Conservation (phyloP, 1,140 invertebrate species). For the Microplitis mediator region DNA sequence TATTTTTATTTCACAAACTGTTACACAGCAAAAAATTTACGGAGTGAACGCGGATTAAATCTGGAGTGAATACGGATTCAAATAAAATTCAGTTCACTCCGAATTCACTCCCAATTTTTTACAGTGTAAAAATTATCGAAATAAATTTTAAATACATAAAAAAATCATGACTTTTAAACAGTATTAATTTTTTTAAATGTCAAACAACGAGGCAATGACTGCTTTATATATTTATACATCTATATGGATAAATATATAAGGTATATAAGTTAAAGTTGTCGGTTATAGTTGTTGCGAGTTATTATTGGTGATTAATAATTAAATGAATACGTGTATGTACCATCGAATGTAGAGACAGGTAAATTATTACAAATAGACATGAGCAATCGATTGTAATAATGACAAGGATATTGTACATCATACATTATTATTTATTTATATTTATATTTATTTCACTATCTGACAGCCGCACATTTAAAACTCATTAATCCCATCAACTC, state of each 20-base stretch:
- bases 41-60: too few relatives aligned
- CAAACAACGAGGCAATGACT: background rate
- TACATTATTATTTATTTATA: background rate
- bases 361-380: background rate
- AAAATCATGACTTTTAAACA: too few relatives aligned
- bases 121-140: too few relatives aligned
- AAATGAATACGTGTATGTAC: background rate
- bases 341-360: background rate
- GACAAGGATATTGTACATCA: background rate
- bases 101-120: too few relatives aligned
- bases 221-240: too few relatives aligned
- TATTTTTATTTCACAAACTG: background rate
- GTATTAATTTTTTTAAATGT: background rate
- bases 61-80: too few relatives aligned
- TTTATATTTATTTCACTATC: background rate
- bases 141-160: too few relatives aligned
- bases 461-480: too few relatives aligned
- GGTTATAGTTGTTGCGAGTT: background rate
- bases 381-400: background rate
- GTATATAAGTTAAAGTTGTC: background rate
- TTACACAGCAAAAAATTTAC: background rate
- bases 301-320: background rate
- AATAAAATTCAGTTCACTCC: too few relatives aligned
- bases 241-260: too few relatives aligned
- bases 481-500: too few relatives aligned